Evolutionary conservation across 2,888 invertebrate species (phyloP).

Genomic region (Chaetogeoica ovagalla): DNA sequence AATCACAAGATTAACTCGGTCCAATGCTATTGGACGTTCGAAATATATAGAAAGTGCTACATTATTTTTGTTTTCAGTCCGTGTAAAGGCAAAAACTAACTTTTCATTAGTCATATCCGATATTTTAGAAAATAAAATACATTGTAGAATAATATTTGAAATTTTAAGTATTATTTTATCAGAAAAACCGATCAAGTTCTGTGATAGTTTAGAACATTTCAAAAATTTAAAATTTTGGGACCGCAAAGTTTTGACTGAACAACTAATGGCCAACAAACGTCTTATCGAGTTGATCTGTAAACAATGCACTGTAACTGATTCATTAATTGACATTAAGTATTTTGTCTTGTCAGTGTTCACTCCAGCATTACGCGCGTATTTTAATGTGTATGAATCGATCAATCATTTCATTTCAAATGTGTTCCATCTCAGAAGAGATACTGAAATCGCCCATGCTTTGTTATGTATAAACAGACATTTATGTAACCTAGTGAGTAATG

Average conservation of each 20-base stretch:
- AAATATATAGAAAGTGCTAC: slow-evolving; percentile 42
- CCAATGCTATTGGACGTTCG: slow-evolving; percentile 28
- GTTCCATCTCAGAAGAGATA: slow-evolving; percentile 5
- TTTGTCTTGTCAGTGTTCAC: slow-evolving; percentile 22
- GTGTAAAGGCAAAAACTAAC: slow-evolving; percentile 20
- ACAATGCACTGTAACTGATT: slow-evolving; percentile 22
- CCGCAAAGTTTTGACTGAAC: not conserved
- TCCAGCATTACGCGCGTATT: not conserved
- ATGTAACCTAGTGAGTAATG: not conserved
- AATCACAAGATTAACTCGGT: not conserved
- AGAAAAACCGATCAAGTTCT: not conserved
- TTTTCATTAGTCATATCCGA: slow-evolving; percentile 15
- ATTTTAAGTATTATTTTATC: slow-evolving; percentile 28
- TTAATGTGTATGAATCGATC: slow-evolving; percentile 17
- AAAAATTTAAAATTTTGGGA: slow-evolving; percentile 15
- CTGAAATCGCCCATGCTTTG: slow-evolving; percentile 27
- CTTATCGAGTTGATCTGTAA: slow-evolving; percentile 30
- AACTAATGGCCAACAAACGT: slow-evolving; percentile 22
- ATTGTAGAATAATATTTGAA: slow-evolving; percentile 20
- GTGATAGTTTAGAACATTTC: slow-evolving; percentile 1
- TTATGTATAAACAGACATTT: slow-evolving; percentile 33
- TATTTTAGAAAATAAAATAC: slow-evolving; percentile 5
- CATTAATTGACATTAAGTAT: slow-evolving; percentile 25
- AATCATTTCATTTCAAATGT: slow-evolving; percentile 26
- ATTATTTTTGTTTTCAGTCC: slow-evolving; percentile 34